phyloP scores from a whole-genome alignment of 2,888 invertebrate genomes.

The Mesorhabditis sp. region DNA sequence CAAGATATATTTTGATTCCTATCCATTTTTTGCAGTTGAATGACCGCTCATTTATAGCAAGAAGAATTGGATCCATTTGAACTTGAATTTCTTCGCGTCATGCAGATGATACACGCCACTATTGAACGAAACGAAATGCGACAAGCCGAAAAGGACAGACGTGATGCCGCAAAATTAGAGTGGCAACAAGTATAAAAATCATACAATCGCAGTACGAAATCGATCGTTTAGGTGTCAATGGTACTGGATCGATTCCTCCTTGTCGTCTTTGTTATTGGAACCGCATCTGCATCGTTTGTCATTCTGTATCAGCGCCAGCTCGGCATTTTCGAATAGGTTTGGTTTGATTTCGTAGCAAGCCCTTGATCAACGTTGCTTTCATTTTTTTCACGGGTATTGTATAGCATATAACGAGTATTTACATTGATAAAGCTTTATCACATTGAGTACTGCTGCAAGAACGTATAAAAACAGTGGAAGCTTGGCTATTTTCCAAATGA shows the following conservation, averaged over 20 bases:
- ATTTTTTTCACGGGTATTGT: too few relatives aligned
- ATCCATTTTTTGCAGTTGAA: too few relatives aligned
- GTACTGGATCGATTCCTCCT: constrained; percentile 71
- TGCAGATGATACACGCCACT: constrained; percentile 71
- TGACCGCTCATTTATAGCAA: too few relatives aligned
- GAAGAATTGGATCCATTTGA: constrained; percentile 62
- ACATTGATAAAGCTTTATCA: too few relatives aligned
- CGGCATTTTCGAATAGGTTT: constrained; percentile 22
- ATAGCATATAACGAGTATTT: too few relatives aligned
- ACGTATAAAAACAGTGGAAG: too few relatives aligned
- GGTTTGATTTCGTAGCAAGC: too few relatives aligned
- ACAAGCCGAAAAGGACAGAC: constrained; percentile 74
- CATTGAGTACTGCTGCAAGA: too few relatives aligned
- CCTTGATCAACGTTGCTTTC: too few relatives aligned
- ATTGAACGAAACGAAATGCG: constrained; percentile 70
- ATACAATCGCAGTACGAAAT: background rate
- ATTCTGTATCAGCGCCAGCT: constrained; percentile 54
- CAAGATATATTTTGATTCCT: too few relatives aligned
- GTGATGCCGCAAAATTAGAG: constrained; percentile 77
- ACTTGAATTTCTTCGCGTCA: constrained; percentile 69
- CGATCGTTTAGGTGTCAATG: constrained; percentile 68
- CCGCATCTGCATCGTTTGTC: constrained; percentile 57
- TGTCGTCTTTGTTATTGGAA: constrained; percentile 62
- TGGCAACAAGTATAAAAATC: constrained; percentile 70
- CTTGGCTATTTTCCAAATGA: too few relatives aligned